Evolutionary conservation across 1,140 invertebrate genomes (phyloP).

Genomic region (Spodoptera litura): DNA sequence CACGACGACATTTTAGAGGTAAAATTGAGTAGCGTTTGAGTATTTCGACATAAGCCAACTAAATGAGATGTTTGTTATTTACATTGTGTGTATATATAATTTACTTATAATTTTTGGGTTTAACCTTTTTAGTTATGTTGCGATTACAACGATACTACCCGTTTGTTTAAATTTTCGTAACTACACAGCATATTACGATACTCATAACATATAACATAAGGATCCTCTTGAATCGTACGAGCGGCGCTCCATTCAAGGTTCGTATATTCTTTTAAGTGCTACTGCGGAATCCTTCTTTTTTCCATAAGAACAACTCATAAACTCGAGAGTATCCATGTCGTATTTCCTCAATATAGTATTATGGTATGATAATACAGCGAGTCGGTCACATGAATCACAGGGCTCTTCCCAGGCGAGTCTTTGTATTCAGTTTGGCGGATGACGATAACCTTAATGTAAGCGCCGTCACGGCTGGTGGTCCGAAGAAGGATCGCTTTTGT

Average conservation of each 20-base stretch:
- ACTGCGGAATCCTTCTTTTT: constrained; percentile 42
- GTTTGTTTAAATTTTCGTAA: constrained; percentile 1
- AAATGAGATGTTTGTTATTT: background rate
- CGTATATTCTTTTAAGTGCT: constrained; percentile 40
- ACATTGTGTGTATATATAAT: background rate
- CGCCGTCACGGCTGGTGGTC: constrained; percentile 82
- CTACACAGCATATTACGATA: constrained; percentile 13
- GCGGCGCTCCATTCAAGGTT: constrained; percentile 19
- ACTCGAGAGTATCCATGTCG: constrained; percentile 51
- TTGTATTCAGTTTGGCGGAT: constrained; percentile 84
- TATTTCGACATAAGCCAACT: too few relatives aligned
- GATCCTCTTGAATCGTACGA: constrained; percentile 11
- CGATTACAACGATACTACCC: background rate
- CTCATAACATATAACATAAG: constrained; percentile 33
- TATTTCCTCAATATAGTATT: constrained; percentile 70
- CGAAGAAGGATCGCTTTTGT: constrained; percentile 84
- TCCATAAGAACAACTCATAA: constrained; percentile 49
- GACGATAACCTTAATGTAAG: constrained; percentile 85
- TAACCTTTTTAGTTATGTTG: background rate
- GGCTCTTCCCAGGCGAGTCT: constrained; percentile 73
- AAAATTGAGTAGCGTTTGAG: too few relatives aligned
- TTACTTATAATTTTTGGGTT: background rate
- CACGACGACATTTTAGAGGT: too few relatives aligned
- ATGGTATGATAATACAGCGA: constrained; percentile 72
- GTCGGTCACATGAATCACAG: constrained; percentile 79